Conservation (phyloP, 2,797 vertebrate species). For the Apogon talboti region DNA sequence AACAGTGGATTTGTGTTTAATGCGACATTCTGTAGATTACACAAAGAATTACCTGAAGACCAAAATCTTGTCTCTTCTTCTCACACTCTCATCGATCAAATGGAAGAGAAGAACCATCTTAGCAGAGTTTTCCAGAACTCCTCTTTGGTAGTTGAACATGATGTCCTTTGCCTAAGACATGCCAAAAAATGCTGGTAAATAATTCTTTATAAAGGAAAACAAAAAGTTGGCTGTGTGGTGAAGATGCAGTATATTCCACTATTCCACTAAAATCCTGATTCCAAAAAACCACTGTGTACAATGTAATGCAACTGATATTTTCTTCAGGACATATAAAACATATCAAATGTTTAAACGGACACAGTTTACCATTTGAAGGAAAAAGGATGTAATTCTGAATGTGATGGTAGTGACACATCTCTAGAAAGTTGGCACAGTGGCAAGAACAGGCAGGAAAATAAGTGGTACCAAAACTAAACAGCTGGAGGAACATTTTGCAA, state of each 20-base stretch:
- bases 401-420: no score
- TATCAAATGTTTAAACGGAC: no score
- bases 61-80: constrained; percentile 93
- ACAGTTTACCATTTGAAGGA: no score
- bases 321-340: no score
- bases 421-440: no score
- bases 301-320: no score
- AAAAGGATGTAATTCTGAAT: no score
- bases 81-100: constrained; percentile 95
- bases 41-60: constrained; percentile 91
- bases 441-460: no score
- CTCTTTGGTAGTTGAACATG: constrained; percentile 90
- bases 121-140: constrained; percentile 95
- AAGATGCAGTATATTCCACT: neutral
- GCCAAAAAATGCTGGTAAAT: constrained; percentile 3
- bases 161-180: constrained; percentile 92
- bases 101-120: constrained; percentile 99
- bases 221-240: neutral
- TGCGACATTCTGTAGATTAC: neutral
- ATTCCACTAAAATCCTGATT: neutral
- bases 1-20: constrained; percentile 32
- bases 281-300: no score
- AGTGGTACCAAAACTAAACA: no score
- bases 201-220: neutral
- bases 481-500: no score